Evolutionary conservation across 2,113 vertebrate species (phyloP).

Genomic region (Nothoprocta pentlandii): DNA sequence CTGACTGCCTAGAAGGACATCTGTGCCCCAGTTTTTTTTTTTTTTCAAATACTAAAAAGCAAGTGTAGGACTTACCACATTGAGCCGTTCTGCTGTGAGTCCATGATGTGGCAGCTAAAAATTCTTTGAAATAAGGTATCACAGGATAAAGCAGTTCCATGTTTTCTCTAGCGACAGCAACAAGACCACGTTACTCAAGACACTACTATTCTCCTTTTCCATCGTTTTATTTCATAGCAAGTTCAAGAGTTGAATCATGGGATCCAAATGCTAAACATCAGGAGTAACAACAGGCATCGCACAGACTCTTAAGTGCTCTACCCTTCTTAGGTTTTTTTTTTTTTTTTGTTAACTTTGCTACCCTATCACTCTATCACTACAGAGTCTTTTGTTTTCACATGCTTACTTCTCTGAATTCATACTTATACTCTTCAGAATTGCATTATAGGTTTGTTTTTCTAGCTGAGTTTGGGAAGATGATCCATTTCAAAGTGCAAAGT

Average conservation of each 20-base stretch:
- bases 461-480: not conserved
- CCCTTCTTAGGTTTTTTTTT: not conserved
- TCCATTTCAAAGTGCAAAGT: not conserved
- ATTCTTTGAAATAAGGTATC: not conserved
- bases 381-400: not conserved
- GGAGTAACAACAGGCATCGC: not conserved
- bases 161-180: not conserved
- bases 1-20: not conserved
- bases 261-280: not conserved
- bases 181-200: not conserved
- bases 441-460: not conserved
- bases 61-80: not conserved
- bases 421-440: not conserved
- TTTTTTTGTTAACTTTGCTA: not conserved
- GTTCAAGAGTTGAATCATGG: not conserved
- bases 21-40: not conserved
- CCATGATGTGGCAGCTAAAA: not conserved
- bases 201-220: not conserved
- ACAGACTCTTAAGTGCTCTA: not conserved
- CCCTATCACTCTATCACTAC: not conserved
- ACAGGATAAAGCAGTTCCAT: not conserved
- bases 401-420: not conserved
- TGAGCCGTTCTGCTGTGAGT: not conserved
- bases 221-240: not conserved
- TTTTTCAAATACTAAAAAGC: not conserved